These are phyloP conservation scores for Nowickia ferox DNA, from an alignment of 2,888 invertebrate species.

Conservation along the genomic window DNA sequence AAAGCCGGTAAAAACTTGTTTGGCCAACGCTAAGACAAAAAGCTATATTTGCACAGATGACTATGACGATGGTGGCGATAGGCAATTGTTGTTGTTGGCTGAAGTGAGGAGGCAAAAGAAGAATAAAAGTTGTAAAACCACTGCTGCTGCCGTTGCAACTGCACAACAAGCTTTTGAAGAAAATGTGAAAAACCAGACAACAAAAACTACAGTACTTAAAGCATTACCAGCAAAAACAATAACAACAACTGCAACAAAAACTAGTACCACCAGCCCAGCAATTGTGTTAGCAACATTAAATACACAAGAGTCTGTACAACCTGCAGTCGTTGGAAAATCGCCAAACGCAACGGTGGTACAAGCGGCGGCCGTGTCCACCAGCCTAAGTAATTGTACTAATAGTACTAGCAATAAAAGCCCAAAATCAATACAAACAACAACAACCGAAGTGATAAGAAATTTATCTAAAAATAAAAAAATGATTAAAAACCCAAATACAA, in stretches of 20 bases:
- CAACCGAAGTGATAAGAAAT: slow-evolving; percentile 37
- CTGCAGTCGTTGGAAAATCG: slow-evolving; percentile 70
- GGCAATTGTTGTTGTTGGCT: slow-evolving; percentile 41
- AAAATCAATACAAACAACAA: slow-evolving; percentile 4
- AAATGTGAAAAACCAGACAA: slow-evolving; percentile 65
- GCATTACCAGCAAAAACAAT: slow-evolving; percentile 57
- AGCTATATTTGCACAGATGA: slow-evolving; percentile 66
- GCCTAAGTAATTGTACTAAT: slow-evolving; percentile 19
- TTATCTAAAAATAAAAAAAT: slow-evolving; percentile 58
- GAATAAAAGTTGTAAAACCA: slow-evolving; percentile 65
- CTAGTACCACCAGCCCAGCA: slow-evolving; percentile 57
- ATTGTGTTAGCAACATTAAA: slow-evolving; percentile 69
- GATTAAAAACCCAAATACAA: slow-evolving; percentile 45
- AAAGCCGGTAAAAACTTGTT: slow-evolving; percentile 72
- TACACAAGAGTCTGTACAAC: slow-evolving; percentile 43
- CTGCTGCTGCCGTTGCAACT: slow-evolving; percentile 56
- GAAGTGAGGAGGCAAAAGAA: slow-evolving; percentile 52
- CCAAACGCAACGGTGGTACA: slow-evolving; percentile 64
- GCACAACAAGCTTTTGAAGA: slow-evolving; percentile 65
- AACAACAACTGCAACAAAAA: slow-evolving; percentile 54
- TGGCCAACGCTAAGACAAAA: slow-evolving; percentile 53
- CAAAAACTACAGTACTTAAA: slow-evolving; percentile 61
- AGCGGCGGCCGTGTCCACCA: slow-evolving; percentile 49
- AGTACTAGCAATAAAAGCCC: slow-evolving; percentile 16
- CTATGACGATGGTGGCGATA: slow-evolving; percentile 50